Conservation (phyloP, 2,888 invertebrate species). For the Cephus rjabovi region DNA sequence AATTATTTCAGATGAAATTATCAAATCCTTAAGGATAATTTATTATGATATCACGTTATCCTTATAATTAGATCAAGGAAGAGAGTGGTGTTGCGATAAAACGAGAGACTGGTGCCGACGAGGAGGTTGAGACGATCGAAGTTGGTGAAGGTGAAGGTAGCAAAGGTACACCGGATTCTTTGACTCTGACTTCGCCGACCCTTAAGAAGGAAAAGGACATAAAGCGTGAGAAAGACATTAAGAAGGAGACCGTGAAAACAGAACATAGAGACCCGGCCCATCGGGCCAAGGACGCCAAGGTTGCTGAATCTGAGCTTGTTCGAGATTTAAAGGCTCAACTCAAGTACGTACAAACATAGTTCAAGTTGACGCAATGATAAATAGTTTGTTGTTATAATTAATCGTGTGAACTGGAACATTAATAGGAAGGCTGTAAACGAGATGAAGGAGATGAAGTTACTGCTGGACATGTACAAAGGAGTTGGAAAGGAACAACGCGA, state of each 20-base stretch:
- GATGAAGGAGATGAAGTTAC: constrained; percentile 93
- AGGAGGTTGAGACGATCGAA: constrained; percentile 63
- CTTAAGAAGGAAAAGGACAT: constrained; percentile 73
- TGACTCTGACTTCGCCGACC: constrained; percentile 63
- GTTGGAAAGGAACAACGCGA: constrained; percentile 96
- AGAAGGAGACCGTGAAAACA: constrained; percentile 65
- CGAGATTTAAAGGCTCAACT: constrained; percentile 91
- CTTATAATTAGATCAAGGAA: constrained; percentile 54
- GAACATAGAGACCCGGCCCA: constrained; percentile 71
- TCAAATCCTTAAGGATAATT: neutral
- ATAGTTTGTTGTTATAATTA: neutral
- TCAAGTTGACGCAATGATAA: neutral
- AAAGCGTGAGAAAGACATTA: constrained; percentile 73
- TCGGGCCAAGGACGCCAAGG: constrained; percentile 74
- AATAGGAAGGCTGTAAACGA: constrained; percentile 90
- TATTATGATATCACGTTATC: neutral
- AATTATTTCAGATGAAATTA: constrained; percentile 5
- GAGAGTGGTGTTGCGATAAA: constrained; percentile 57
- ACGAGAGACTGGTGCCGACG: constrained; percentile 54
- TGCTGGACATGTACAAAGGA: constrained; percentile 98
- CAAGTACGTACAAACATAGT: constrained; percentile 74
- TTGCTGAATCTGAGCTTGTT: constrained; percentile 80
- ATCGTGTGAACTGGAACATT: neutral
- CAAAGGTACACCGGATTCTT: constrained; percentile 64
- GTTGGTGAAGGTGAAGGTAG: constrained; percentile 65